Conservation (phyloP, 2,113 vertebrate species). For the Argyrosomus japonicus region DNA sequence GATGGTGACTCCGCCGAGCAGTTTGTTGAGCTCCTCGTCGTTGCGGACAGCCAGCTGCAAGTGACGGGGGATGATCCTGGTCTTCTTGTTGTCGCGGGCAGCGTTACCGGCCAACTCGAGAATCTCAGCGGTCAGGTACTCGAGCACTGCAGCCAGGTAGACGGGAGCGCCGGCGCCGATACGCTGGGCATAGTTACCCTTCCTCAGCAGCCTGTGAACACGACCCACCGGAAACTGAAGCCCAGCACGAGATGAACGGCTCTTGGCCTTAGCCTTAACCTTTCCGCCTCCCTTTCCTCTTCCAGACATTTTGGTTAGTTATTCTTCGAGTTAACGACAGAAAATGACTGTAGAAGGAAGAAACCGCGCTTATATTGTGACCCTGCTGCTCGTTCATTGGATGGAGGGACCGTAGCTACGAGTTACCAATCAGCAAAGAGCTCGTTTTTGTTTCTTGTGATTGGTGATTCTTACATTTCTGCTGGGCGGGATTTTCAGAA, state of each 20-base stretch:
- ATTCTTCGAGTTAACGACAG: too few species aligned
- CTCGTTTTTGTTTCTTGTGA: too few species aligned
- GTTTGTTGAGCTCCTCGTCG: neutral
- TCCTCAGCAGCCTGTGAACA: neutral
- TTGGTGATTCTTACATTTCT: too few species aligned
- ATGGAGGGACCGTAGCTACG: too few species aligned
- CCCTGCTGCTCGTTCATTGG: too few species aligned
- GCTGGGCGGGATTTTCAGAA: too few species aligned
- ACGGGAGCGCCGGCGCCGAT: neutral
- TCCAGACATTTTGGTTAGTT: neutral
- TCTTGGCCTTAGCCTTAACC: neutral
- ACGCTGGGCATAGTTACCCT: neutral
- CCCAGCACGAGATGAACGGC: neutral
- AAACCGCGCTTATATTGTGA: too few species aligned
- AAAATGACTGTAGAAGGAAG: fast-evolving
- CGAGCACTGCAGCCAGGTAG: neutral
- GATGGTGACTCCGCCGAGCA: neutral
- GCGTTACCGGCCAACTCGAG: neutral
- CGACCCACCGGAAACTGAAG: neutral
- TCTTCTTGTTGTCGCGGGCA: neutral
- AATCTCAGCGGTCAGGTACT: neutral
- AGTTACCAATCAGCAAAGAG: too few species aligned
- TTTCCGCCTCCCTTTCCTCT: neutral
- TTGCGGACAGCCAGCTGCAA: neutral
- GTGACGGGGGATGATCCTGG: neutral